These are phyloP conservation scores for Columba livia DNA, from an alignment of 2,113 vertebrate genomes.

Conservation along the genomic window DNA sequence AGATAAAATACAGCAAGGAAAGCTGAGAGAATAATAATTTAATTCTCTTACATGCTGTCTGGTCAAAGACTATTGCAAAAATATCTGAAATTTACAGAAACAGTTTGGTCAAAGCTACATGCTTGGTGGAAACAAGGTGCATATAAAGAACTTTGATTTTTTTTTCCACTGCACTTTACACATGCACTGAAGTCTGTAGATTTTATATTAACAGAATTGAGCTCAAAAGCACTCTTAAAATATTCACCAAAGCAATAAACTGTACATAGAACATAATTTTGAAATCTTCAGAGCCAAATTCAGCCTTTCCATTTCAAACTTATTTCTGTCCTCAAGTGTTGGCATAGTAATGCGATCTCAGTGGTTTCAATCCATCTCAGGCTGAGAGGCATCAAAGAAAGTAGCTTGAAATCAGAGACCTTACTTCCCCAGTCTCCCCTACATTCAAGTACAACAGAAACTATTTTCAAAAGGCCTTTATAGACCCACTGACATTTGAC, in stretches of 20 bases:
- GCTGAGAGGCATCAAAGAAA: neutral
- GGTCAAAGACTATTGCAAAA: neutral
- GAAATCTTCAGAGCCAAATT: neutral
- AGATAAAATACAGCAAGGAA: neutral
- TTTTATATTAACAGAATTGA: neutral
- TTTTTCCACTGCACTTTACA: neutral
- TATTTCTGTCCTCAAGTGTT: neutral
- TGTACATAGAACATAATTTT: neutral
- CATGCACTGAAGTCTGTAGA: neutral
- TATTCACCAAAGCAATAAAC: neutral
- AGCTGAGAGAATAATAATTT: neutral
- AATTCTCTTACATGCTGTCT: neutral
- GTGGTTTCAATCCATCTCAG: neutral
- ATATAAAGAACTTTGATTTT: neutral
- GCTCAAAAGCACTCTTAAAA: neutral
- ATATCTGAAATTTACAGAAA: neutral
- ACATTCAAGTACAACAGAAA: neutral
- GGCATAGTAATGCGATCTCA: neutral
- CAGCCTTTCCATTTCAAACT: neutral
- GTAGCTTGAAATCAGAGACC: neutral
- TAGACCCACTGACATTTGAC: neutral
- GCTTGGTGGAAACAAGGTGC: neutral
- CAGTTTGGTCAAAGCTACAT: neutral
- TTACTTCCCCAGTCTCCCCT: neutral
- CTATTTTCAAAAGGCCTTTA: neutral